A percentile compares a stretch with the other conserved stretches of the same genome.
These are phyloP conservation scores for Calycopis cecrops DNA, from an alignment of 1,140 invertebrate species.

Conservation along the genomic window DNA sequence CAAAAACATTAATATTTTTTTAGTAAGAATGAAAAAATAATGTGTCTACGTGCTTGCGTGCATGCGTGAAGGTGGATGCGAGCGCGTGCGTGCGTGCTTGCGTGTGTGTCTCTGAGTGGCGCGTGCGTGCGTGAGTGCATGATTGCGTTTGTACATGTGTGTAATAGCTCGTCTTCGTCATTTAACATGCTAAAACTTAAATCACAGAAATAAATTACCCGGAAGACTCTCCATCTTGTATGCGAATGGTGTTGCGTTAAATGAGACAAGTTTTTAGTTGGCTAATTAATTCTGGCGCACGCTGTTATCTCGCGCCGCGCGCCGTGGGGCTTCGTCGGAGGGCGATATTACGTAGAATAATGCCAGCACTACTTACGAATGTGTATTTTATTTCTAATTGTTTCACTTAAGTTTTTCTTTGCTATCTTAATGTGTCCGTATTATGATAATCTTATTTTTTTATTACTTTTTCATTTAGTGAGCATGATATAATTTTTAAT, in stretches of 20 bases:
- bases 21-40: too few relatives aligned
- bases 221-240: conserved; percentile 22
- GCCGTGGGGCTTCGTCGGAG: conserved; percentile 2
- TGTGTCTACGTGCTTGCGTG: too few relatives aligned
- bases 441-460: neutral
- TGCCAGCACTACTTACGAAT: neutral
- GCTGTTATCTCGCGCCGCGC: conserved; percentile 36
- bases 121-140: too few relatives aligned
- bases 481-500: too few relatives aligned
- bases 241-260: conserved; percentile 32
- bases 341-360: conserved; percentile 25
- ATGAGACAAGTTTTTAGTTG: conserved; percentile 57
- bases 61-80: too few relatives aligned
- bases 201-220: conserved; percentile 8
- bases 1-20: too few relatives aligned
- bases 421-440: neutral
- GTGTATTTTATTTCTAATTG: neutral
- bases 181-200: conserved; percentile 2
- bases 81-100: too few relatives aligned
- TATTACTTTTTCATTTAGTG: neutral
- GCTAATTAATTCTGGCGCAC: conserved; percentile 58
- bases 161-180: too few relatives aligned
- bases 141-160: too few relatives aligned
- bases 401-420: neutral
- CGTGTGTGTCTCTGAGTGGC: too few relatives aligned